These are phyloP conservation scores for Selenia dentaria DNA, from an alignment of 2,888 invertebrate species.

Conservation along the genomic window DNA sequence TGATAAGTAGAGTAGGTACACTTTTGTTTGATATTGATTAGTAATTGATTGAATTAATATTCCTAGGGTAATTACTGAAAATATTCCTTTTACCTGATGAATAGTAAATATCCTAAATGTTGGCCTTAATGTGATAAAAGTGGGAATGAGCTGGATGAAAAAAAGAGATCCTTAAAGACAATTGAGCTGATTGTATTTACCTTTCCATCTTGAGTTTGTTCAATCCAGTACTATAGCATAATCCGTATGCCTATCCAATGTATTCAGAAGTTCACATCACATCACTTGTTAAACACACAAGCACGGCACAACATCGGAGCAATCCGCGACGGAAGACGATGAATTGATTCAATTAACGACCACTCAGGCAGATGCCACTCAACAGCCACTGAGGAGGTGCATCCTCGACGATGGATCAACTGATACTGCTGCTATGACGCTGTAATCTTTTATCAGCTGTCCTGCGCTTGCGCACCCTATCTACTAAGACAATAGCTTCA, in stretches of 20 bases:
- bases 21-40: too few relatives aligned
- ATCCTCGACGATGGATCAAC: constrained; percentile 63
- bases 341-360: constrained; percentile 72
- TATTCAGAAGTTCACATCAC: constrained; percentile 36
- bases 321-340: constrained; percentile 73
- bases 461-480: constrained; percentile 56
- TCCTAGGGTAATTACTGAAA: too few relatives aligned
- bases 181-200: too few relatives aligned
- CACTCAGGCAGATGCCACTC: constrained; percentile 41
- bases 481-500: constrained; percentile 65
- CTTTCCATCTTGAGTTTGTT: constrained; percentile 45
- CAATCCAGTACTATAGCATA: constrained; percentile 15
- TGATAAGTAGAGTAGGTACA: too few relatives aligned
- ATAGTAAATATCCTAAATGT: too few relatives aligned
- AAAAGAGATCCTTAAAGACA: too few relatives aligned
- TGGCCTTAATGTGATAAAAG: too few relatives aligned
- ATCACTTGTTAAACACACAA: constrained; percentile 34
- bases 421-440: constrained; percentile 62
- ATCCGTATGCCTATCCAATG: constrained; percentile 5
- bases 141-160: too few relatives aligned
- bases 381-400: constrained; percentile 39
- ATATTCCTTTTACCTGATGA: too few relatives aligned
- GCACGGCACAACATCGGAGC: constrained; percentile 30
- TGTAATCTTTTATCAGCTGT: constrained; percentile 78
- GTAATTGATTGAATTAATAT: too few relatives aligned